A percentile compares a stretch with the other conserved stretches of the same genome.
Evolutionary conservation across 2,888 invertebrate genomes (phyloP).

Genomic region (Deladenus siricidicola): DNA sequence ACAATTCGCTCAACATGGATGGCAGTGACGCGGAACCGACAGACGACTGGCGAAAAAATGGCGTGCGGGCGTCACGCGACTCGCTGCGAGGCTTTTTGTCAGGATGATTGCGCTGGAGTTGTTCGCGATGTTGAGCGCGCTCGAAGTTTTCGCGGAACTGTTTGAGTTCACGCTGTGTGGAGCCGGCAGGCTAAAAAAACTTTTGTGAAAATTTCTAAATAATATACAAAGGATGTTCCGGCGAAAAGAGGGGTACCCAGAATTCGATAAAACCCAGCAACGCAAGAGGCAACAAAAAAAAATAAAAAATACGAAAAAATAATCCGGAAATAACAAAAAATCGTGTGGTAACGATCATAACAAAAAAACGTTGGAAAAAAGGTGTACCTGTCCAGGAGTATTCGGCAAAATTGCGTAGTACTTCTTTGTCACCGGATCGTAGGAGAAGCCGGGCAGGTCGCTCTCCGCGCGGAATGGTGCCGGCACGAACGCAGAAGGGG

Average conservation of each 20-base stretch:
- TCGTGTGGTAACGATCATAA: no score
- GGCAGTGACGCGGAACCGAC: background rate
- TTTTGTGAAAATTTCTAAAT: background rate
- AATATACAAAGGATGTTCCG: background rate
- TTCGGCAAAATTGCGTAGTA: constrained; percentile 31
- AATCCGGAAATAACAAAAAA: no score
- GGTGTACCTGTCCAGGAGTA: constrained; percentile 15
- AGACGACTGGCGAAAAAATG: background rate
- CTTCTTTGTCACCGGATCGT: constrained; percentile 28
- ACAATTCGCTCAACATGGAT: background rate
- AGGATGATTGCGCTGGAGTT: background rate
- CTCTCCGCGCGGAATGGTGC: background rate
- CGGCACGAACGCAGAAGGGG: no score
- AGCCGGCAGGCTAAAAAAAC: constrained; percentile 14
- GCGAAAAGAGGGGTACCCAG: background rate
- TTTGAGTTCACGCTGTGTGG: constrained; percentile 11
- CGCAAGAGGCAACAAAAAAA: no score
- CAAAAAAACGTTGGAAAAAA: no score
- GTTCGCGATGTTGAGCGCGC: background rate
- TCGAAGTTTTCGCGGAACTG: background rate
- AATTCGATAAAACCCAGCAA: background rate
- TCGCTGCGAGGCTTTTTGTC: no score
- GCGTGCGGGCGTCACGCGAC: background rate
- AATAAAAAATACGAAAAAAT: no score
- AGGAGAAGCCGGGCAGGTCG: constrained; percentile 27